These are phyloP conservation scores for Agonopterix heracliana DNA, from an alignment of 2,888 invertebrate genomes.

Conservation along the genomic window DNA sequence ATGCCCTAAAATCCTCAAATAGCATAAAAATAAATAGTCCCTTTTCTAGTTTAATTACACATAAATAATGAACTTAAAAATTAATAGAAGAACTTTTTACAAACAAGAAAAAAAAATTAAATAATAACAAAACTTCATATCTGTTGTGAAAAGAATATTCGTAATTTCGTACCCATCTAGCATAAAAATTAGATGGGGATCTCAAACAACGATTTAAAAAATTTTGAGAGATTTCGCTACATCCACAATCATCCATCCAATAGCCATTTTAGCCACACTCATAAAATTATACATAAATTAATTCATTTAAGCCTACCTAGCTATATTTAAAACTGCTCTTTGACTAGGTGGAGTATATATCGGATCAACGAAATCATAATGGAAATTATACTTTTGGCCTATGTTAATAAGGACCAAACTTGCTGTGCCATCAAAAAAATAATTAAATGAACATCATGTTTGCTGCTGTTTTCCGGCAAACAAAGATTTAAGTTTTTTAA, in stretches of 20 bases:
- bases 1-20: constrained; percentile 49
- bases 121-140: constrained; percentile 31
- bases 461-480: too few species aligned
- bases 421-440: not conserved
- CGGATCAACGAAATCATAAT: constrained; percentile 30
- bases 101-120: constrained; percentile 42
- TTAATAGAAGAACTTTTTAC: constrained; percentile 59
- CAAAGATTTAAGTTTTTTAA: too few species aligned
- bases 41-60: constrained; percentile 60
- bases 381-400: constrained; percentile 6
- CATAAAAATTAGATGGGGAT: constrained; percentile 12
- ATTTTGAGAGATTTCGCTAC: constrained; percentile 25
- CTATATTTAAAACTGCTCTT: constrained; percentile 61
- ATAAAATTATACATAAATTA: constrained; percentile 53
- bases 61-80: constrained; percentile 66
- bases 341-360: constrained; percentile 64
- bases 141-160: constrained; percentile 15
- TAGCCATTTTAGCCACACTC: constrained; percentile 38
- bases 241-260: constrained; percentile 59
- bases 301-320: constrained; percentile 52
- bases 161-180: constrained; percentile 40
- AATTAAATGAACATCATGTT: too few species aligned
- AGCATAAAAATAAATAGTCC: constrained; percentile 63
- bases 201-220: constrained; percentile 20
- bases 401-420: constrained; percentile 1